Evolutionary conservation across 2,797 vertebrate species (phyloP), one percentile per base, ranked within the genome.

Genomic region (Heterohyrax brucei): DNA sequence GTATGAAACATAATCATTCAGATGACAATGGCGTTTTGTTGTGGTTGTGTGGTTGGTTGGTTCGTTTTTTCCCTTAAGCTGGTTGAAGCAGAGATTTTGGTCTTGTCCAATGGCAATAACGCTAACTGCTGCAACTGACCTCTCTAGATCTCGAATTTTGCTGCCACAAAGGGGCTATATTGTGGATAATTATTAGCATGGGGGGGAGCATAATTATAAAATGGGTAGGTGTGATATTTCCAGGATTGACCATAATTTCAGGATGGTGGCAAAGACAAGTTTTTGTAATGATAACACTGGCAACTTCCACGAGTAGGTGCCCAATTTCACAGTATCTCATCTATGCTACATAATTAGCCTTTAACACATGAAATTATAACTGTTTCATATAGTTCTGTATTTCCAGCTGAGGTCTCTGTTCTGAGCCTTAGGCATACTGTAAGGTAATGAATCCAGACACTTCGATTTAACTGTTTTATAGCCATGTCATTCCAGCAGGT

Each of bases 81-180:
- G n/a, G 6, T 73, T 86, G 83, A 68, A 92, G 75, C 56, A 61
- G 72, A 72, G 3, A 7, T 73, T 81, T 75, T 66, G 70, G 30
- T 86, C 12, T 28, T 50, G 81, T 50, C n/a, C 16, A 83, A 62
- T 46, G 85, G 85, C 64, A 89, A 92, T 33, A 75, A 82, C 39
- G 13, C 53, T 78, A 50, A 78, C 24, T 7, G 16, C 19, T 59
- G 19, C 9, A 56, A 13, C 83, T 94, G 28, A 30, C 13, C n/a
- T 80, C 56, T 92, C 10, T 80, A 46, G 24, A 16, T 9, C 62
- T 89, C 78, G 66, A 1, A 56, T 87, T 89, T 68, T 61, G 80
- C 86, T 73, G 6, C 24, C 48, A 1, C 19, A 59, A 86, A 77
- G 91, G 53, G 81, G n/a, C 70, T 30, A 21, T 39, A 73, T 59